Evolutionary conservation across 1,140 invertebrate species (phyloP).

Genomic region (Scaptodrosophila lebanonensis): DNA sequence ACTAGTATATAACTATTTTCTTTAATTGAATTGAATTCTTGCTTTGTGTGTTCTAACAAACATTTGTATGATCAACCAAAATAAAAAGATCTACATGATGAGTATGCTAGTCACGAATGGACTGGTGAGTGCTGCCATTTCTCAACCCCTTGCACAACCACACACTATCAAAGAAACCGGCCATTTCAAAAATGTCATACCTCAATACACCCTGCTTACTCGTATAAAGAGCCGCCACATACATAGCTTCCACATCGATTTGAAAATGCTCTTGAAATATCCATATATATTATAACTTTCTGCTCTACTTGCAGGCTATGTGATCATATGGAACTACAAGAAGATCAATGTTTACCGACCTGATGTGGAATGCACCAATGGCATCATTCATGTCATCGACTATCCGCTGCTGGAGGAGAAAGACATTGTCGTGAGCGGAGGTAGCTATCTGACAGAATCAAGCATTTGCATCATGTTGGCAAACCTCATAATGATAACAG

Average conservation of each 20-base stretch:
- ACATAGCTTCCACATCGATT: too few relatives aligned
- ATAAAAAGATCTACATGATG: slow-evolving; percentile 75
- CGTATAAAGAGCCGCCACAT: too few relatives aligned
- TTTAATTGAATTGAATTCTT: slow-evolving; percentile 40
- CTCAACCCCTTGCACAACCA: slow-evolving; percentile 59
- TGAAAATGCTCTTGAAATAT: too few relatives aligned
- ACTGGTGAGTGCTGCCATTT: slow-evolving; percentile 71
- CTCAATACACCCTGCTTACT: too few relatives aligned
- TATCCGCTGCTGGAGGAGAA: slow-evolving; percentile 87
- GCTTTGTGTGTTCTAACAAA: slow-evolving; percentile 34
- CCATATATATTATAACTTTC: slow-evolving; percentile 34
- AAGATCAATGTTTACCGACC: slow-evolving; percentile 90
- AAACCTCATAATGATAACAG: slow-evolving; percentile 76
- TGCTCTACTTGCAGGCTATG: slow-evolving; percentile 78
- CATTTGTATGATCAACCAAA: slow-evolving; percentile 29
- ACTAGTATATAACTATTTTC: slow-evolving; percentile 42
- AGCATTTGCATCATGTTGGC: slow-evolving; percentile 74
- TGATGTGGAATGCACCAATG: slow-evolving; percentile 94
- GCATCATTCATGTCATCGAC: slow-evolving; percentile 95
- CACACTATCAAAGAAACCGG: slow-evolving; percentile 25
- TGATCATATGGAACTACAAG: slow-evolving; percentile 88
- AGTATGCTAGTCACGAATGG: slow-evolving; percentile 74
- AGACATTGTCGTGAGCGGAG: slow-evolving; percentile 85
- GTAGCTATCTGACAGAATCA: slow-evolving; percentile 73
- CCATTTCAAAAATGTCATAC: too few relatives aligned